Evolutionary conservation across 2,797 vertebrate genomes (phyloP), one percentile per base, ranked within the genome.

Genomic region (Onychomys arenicola): DNA sequence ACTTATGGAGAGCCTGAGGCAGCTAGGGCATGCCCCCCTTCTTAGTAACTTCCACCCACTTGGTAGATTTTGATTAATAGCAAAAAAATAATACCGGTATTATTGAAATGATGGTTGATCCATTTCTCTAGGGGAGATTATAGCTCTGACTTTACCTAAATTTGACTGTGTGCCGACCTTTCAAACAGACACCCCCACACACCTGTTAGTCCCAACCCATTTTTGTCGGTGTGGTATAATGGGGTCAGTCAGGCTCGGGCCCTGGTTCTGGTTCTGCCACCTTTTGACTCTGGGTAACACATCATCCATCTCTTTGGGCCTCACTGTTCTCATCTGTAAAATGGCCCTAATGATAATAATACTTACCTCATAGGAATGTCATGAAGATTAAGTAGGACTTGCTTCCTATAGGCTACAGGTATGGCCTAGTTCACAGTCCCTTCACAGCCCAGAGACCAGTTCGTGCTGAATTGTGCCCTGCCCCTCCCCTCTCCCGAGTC

Each of bases 281-380:
- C 34, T 34, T 80, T 80, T 95, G 59, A 61, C 94, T 32, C 57
- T 61, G 21, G 40, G 75, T 81, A 86, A 85, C 0, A 63, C 9
- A 34, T 57, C n/a, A 93, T 82, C 67, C n/a, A 93, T 82, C 67
- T 82, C 40, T 93, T 59, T 75, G 73, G 61, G 81, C 43, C 69
- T 97, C 93, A 25, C 6, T 94, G 81, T 87, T 89, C 81, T 97
- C 95, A 91, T 95, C 85, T 91, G 55, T 81, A 63, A 93, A 96
- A 94, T 0, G 90, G 91, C 69, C 21, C 73, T 63, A 82, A 37
- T 61, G n/a, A 23, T 55, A 76, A 82, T 61, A 17, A 4, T 57
- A 59, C 13, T 43, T 57, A 83, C 34, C 49, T 95, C 86, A 91
- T 2, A 80, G 82, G 55, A 92, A 83, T 71, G 57, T 55, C 76